Evolutionary conservation across 2,113 vertebrate genomes (phyloP).

Genomic region (Peromyscus maniculatus): DNA sequence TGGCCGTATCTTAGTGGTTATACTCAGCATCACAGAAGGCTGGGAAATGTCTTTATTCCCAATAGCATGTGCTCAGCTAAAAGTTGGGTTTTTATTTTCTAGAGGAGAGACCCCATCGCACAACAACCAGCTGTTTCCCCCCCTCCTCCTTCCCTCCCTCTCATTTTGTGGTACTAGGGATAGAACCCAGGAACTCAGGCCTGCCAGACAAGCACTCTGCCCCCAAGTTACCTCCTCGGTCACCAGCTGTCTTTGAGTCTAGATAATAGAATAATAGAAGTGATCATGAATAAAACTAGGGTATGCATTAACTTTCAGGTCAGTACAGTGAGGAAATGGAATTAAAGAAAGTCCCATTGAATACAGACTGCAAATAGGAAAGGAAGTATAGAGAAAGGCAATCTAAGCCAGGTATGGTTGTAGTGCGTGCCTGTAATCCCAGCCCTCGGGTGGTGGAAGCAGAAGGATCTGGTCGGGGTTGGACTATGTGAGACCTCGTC

Average conservation of each 20-base stretch:
- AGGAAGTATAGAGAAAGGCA: not conserved
- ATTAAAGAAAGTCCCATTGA: constrained; percentile 31
- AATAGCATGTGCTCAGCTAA: not conserved
- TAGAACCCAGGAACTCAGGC: not conserved
- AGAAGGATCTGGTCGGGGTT: not conserved
- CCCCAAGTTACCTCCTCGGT: not conserved
- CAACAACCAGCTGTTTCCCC: not conserved
- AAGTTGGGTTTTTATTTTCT: constrained; percentile 33
- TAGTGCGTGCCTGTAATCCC: not conserved
- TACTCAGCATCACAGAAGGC: not conserved
- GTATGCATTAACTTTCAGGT: constrained; percentile 8
- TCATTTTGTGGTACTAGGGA: not conserved
- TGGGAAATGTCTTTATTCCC: constrained; percentile 52
- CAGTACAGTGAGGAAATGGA: not conserved
- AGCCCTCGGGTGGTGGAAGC: not conserved
- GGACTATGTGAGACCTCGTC: not conserved
- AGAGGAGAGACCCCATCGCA: not conserved
- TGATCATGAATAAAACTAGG: constrained; percentile 19
- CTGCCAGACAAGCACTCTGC: not conserved
- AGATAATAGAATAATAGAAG: not conserved
- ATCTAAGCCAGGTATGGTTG: not conserved
- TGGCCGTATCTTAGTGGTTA: constrained; percentile 11
- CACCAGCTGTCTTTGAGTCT: not conserved
- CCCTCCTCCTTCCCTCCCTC: not conserved
- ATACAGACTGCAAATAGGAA: not conserved